Evolutionary conservation across 1,140 invertebrate species (phyloP).

Genomic region (Bombus terrestris): DNA sequence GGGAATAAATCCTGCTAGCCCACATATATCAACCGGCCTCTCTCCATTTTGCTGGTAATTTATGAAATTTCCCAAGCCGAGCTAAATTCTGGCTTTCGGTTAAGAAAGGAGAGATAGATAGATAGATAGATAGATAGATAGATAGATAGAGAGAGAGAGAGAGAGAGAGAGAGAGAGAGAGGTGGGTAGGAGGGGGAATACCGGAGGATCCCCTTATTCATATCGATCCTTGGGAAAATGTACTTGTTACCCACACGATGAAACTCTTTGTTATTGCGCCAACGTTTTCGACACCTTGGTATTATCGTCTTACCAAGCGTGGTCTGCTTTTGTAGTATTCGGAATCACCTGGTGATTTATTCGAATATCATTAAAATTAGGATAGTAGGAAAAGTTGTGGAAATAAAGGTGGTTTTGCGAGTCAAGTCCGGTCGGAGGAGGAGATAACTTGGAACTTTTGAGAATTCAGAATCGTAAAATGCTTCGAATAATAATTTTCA

Average conservation of each 20-base stretch:
- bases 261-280: neutral
- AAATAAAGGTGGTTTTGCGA: neutral
- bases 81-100: neutral
- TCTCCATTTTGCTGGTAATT: constrained; percentile 38
- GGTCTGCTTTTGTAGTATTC: no score
- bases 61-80: constrained; percentile 37
- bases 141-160: no score
- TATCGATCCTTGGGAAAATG: neutral
- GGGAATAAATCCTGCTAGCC: constrained; percentile 37
- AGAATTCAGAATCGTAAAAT: neutral
- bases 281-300: neutral
- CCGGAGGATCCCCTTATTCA: no score
- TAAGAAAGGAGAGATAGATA: constrained; percentile 4
- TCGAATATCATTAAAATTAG: neutral
- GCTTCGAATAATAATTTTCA: neutral
- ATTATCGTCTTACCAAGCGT: neutral
- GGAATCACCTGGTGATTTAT: neutral
- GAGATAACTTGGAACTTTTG: neutral
- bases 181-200: no score
- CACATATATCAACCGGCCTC: constrained; percentile 30
- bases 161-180: no score
- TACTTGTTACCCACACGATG: neutral
- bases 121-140: no score
- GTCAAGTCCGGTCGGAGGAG: neutral
- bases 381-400: neutral